A percentile compares a stretch with the other conserved stretches of the same genome.
phyloP scores from a whole-genome alignment of 1,140 invertebrate species.

The Heliconius nattereri region DNA sequence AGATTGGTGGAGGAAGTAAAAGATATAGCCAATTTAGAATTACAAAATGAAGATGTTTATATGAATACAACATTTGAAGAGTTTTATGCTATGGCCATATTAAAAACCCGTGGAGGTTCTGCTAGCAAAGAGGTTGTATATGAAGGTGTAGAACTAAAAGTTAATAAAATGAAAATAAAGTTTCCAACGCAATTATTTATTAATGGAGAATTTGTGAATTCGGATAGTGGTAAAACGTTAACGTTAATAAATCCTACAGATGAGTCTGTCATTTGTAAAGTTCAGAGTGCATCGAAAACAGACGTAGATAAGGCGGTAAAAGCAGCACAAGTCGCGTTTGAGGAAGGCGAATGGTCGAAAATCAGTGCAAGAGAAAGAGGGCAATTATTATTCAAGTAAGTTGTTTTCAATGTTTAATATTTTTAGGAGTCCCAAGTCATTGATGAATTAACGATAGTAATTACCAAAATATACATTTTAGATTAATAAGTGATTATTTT shows the following conservation, averaged over 20 bases:
- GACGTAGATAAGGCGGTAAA: slow-evolving; percentile 94
- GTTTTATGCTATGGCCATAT: slow-evolving; percentile 86
- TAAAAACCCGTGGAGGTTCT: slow-evolving; percentile 84
- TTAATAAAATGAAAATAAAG: slow-evolving; percentile 91
- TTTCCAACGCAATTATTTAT: slow-evolving; percentile 96
- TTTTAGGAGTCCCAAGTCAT: too few relatives aligned
- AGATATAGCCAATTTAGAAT: slow-evolving; percentile 87
- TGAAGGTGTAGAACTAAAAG: slow-evolving; percentile 87
- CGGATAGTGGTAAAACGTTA: slow-evolving; percentile 84
- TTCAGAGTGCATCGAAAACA: slow-evolving; percentile 87
- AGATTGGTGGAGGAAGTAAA: slow-evolving; percentile 96
- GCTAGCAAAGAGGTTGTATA: slow-evolving; percentile 82
- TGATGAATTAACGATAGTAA: background rate
- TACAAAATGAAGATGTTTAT: slow-evolving; percentile 96
- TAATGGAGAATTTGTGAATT: slow-evolving; percentile 93
- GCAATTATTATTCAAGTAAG: slow-evolving; percentile 86
- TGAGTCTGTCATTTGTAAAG: slow-evolving; percentile 90
- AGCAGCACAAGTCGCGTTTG: slow-evolving; percentile 93
- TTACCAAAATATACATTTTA: background rate
- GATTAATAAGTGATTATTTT: background rate
- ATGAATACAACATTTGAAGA: slow-evolving; percentile 95
- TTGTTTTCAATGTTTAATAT: background rate
- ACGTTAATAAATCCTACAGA: slow-evolving; percentile 92
- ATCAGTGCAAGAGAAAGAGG: slow-evolving; percentile 92
- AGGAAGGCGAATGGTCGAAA: slow-evolving; percentile 93